Conservation (phyloP, 2,797 vertebrate genomes). For the Pseudomugil tenellus region DNA sequence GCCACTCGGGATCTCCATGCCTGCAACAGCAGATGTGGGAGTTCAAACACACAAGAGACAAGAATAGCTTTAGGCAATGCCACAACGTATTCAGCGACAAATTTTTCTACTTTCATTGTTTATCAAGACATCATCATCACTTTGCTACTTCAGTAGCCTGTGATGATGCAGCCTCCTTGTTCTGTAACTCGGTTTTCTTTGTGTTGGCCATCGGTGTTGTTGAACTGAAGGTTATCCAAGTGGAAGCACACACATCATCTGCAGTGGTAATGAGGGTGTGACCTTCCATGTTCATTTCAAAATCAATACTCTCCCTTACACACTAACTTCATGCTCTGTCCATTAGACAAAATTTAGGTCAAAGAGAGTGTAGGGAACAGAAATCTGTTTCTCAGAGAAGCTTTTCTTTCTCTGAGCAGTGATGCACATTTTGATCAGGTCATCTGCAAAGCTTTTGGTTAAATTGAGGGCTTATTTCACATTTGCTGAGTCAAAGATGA, state of each 20-base stretch:
- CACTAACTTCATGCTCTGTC: slow-evolving; percentile 72
- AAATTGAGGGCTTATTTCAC: not conserved
- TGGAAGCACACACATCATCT: slow-evolving; percentile 66
- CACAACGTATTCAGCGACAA: slow-evolving; percentile 22
- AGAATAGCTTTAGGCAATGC: slow-evolving; percentile 20
- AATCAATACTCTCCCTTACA: slow-evolving; percentile 77
- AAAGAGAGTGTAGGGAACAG: slow-evolving; percentile 23
- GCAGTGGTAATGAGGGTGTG: slow-evolving; percentile 69
- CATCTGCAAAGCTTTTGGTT: slow-evolving; percentile 1
- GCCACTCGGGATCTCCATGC: slow-evolving; percentile 83
- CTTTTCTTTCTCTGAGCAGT: slow-evolving; percentile 10
- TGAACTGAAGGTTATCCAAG: slow-evolving; percentile 60
- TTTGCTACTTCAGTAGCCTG: slow-evolving; percentile 36
- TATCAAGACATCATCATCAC: slow-evolving; percentile 59
- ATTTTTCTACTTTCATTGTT: slow-evolving; percentile 47
- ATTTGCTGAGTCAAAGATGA: slow-evolving; percentile 12
- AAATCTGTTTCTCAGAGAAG: slow-evolving; percentile 11
- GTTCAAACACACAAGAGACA: slow-evolving; percentile 52
- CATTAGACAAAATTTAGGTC: slow-evolving; percentile 73
- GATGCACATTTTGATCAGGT: slow-evolving; percentile 3
- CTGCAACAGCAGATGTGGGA: slow-evolving; percentile 56
- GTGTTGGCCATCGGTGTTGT: slow-evolving; percentile 20
- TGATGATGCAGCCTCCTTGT: slow-evolving; percentile 46
- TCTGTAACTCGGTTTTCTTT: slow-evolving; percentile 34
- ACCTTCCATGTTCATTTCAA: slow-evolving; percentile 77